A percentile compares a stretch with the other conserved stretches of the same genome.
Evolutionary conservation across 2,888 invertebrate genomes (phyloP).

Genomic region (Fabriciana adippe): DNA sequence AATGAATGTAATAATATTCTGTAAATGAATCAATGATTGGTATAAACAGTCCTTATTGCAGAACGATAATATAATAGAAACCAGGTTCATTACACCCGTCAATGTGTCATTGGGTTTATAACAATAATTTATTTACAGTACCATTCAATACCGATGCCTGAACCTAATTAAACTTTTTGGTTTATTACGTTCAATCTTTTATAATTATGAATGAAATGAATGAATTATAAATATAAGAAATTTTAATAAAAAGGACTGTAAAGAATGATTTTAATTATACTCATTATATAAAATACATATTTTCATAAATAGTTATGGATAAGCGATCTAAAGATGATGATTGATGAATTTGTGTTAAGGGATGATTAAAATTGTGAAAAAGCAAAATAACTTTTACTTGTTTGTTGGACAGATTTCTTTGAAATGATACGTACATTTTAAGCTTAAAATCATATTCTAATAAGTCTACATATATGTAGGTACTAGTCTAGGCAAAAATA

Average conservation of each 20-base stretch:
- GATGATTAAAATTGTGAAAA: no score
- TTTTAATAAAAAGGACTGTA: not conserved
- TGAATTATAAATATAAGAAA: not conserved
- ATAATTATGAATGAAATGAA: not conserved
- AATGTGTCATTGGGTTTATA: slow-evolving; percentile 24
- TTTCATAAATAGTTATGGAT: no score
- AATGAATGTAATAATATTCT: not conserved
- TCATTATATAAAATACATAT: no score
- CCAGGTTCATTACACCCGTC: slow-evolving; percentile 22
- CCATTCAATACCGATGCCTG: slow-evolving; percentile 22
- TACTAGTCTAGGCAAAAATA: no score
- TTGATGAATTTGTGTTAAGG: no score
- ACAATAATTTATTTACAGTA: slow-evolving; percentile 26
- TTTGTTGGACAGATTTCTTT: no score
- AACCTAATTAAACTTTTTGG: slow-evolving; percentile 21
- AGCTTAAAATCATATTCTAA: no score
- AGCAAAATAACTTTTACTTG: no score
- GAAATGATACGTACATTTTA: no score
- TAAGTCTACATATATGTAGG: no score
- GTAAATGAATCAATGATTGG: slow-evolving; percentile 1
- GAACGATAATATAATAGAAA: slow-evolving; percentile 17
- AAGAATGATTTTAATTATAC: no score
- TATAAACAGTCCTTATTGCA: slow-evolving; percentile 5
- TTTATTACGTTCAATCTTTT: slow-evolving; percentile 15
- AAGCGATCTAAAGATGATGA: no score